These are phyloP conservation scores for Balearica regulorum DNA, from an alignment of 2,797 vertebrate genomes.

Conservation along the genomic window DNA sequence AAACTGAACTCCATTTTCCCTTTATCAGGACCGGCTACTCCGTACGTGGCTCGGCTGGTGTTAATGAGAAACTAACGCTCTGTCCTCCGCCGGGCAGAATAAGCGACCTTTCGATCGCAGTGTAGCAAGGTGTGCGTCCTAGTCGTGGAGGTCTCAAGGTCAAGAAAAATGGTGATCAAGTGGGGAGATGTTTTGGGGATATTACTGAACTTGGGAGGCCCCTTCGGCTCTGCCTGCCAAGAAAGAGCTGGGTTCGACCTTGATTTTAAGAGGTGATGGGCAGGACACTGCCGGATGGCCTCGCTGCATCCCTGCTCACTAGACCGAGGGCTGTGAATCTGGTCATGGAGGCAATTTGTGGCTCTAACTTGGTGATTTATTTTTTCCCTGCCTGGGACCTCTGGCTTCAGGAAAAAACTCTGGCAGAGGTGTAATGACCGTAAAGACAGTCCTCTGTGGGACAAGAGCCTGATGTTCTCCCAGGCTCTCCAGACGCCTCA, in stretches of 20 bases:
- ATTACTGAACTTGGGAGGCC: neutral
- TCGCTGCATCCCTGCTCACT: fast-evolving
- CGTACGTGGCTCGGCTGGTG: fast-evolving
- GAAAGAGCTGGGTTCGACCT: neutral
- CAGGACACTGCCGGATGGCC: neutral
- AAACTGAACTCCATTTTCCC: neutral
- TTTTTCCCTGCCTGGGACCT: neutral
- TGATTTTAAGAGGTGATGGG: neutral
- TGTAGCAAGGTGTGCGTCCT: neutral
- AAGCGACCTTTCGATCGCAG: neutral
- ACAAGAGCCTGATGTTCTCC: neutral
- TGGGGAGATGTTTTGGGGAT: fast-evolving
- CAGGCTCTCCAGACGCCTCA: neutral
- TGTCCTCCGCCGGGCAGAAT: neutral
- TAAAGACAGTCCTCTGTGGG: neutral
- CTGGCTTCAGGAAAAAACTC: neutral
- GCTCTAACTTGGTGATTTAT: too few relatives aligned
- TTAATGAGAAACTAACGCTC: neutral
- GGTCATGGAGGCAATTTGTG: neutral
- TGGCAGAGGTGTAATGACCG: neutral
- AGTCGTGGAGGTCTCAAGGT: fast-evolving
- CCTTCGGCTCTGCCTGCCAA: neutral
- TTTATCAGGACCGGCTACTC: neutral
- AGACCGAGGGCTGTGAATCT: fast-evolving
- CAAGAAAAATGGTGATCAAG: neutral